These are phyloP conservation scores for Probaryconus sp. DNA, from an alignment of 1,140 invertebrate species.

Conservation along the genomic window DNA sequence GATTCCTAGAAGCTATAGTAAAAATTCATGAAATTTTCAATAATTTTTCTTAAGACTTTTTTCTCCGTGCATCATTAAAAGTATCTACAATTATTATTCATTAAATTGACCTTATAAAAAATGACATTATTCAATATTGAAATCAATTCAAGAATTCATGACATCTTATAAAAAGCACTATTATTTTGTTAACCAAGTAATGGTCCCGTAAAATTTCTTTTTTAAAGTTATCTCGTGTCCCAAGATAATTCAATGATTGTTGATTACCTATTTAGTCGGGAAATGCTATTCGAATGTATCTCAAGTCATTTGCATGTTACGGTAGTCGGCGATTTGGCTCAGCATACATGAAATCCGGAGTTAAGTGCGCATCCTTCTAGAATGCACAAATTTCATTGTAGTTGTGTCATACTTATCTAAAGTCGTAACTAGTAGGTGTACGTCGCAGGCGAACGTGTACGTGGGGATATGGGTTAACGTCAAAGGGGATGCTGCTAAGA, in stretches of 20 bases:
- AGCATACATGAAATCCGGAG: constrained; percentile 64
- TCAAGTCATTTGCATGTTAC: constrained; percentile 55
- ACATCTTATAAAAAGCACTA: no score
- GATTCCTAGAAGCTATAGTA: no score
- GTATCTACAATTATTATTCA: no score
- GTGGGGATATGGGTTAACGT: constrained; percentile 43
- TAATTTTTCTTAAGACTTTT: no score
- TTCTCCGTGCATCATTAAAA: no score
- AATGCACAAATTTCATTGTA: constrained; percentile 54
- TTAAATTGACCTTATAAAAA: no score
- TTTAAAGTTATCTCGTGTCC: no score
- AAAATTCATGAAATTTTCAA: no score
- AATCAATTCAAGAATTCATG: no score
- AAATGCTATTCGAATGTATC: constrained; percentile 42
- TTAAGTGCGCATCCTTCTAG: constrained; percentile 64
- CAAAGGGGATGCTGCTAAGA: constrained; percentile 36
- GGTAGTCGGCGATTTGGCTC: constrained; percentile 54
- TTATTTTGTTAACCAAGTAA: no score
- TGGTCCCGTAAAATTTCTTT: no score
- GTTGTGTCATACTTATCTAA: constrained; percentile 43
- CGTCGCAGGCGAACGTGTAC: constrained; percentile 20
- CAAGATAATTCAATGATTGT: constrained; percentile 42
- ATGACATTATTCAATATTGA: no score
- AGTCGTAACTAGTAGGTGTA: constrained; percentile 44
- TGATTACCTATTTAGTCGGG: constrained; percentile 21